These are phyloP conservation scores for Trissolcus brochymenae DNA, from an alignment of 2,888 invertebrate species.

Conservation along the genomic window DNA sequence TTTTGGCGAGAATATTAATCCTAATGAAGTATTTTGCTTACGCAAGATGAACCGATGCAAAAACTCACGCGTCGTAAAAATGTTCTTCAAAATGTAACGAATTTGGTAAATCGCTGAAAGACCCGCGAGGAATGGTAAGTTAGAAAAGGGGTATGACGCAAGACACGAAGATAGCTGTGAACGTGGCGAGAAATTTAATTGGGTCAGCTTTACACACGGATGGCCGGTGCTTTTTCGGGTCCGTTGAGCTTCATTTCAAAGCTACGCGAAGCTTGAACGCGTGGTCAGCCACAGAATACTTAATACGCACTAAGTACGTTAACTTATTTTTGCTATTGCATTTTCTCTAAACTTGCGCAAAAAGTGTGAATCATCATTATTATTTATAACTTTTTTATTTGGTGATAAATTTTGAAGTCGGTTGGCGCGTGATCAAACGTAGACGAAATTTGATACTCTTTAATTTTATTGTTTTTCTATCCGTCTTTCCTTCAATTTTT, in stretches of 20 bases:
- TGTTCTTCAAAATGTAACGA: slow-evolving; percentile 34
- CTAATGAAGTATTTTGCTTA: slow-evolving; percentile 21
- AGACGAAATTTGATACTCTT: no score
- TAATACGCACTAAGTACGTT: slow-evolving; percentile 16
- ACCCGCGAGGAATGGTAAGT: slow-evolving; percentile 14
- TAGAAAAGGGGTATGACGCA: background rate
- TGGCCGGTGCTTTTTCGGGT: slow-evolving; percentile 62
- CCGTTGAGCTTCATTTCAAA: slow-evolving; percentile 64
- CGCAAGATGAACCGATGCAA: slow-evolving; percentile 6
- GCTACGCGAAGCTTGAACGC: slow-evolving; percentile 26
- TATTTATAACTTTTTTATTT: no score
- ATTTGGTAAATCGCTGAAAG: slow-evolving; percentile 41
- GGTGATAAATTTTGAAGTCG: no score
- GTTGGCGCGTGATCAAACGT: no score
- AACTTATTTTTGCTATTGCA: slow-evolving; percentile 11
- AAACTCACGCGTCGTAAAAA: slow-evolving; percentile 17
- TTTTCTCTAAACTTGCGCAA: no score
- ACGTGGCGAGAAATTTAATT: slow-evolving; percentile 66
- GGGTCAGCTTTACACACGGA: slow-evolving; percentile 60
- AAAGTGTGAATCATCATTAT: no score
- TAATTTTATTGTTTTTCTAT: no score
- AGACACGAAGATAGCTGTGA: slow-evolving; percentile 26
- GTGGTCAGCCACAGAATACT: slow-evolving; percentile 31
- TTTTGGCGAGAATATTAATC: slow-evolving; percentile 31
- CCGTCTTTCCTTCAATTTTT: no score